Evolutionary conservation across 92 coral and sea anemone genomes (phyloP), one percentile per base, ranked within the genome.

Genomic region (Meandrina meandrites): DNA sequence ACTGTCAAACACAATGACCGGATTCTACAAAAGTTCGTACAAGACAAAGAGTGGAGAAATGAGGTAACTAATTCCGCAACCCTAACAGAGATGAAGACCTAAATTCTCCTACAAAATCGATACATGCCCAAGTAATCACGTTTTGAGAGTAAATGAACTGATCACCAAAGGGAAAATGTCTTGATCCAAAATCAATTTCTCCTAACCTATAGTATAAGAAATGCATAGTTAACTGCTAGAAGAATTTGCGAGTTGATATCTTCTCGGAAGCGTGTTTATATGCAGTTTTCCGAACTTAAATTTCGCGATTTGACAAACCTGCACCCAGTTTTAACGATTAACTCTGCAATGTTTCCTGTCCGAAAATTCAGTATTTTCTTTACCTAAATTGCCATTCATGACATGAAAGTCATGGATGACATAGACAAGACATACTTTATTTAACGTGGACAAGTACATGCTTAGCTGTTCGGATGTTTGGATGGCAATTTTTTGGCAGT

Each of bases 21-120:
- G 99, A 62, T 97, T 97, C 86, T 95, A 97, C 92, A 97, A 88
- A 79, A 97, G 99, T 42, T 97, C 98, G 11, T 97, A 97, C 91
- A 95, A 92, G 82, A 97, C 99, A 19, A 94, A 89, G 75, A 80
- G 79, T 21, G 98, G 99, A 32, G 88, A 95, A 89, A 91, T 84
- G 21, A 95, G 95, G 99, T 97, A 86, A 62, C 51, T 71, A 36
- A 73, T 11, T 30, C 14, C 21, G 45, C 37, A 17, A 73, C 16
- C 78, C 78, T 32, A 36, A 40, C 15, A 17, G 1, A 17, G 50
- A 73, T 36, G 4, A 17, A 71, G 24, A 16, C 16, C 42, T 71
- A 71, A 71, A 34, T 30, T 34, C 71, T 71, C 76, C 47, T 36
- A 3, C 3, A 14, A 34, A 4, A 19, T 71, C 24, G 12, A 7